Percentiles rank a stretch among this genome's conserved stretches.
Evolutionary conservation across 2,113 vertebrate species (phyloP).

Genomic region (Hydropotes inermis): DNA sequence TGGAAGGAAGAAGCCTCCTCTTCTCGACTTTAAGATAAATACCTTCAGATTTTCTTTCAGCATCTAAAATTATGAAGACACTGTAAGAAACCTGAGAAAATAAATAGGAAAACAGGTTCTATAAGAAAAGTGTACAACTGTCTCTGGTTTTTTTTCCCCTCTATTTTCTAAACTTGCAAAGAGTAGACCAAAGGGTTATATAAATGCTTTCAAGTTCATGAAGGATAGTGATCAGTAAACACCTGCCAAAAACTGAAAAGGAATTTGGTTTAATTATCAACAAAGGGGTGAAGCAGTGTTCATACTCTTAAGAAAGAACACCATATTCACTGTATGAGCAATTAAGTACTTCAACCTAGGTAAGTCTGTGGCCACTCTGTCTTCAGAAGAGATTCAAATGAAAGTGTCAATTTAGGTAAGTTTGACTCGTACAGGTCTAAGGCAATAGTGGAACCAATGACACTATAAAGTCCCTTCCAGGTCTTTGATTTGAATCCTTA

Average conservation of each 20-base stretch:
- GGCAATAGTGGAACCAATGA: background rate
- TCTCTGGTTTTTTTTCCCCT: background rate
- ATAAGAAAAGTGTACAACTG: background rate
- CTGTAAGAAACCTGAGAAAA: background rate
- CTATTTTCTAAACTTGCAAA: background rate
- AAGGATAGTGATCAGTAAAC: background rate
- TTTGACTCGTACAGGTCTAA: background rate
- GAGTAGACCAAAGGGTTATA: background rate
- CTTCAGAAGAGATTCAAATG: background rate
- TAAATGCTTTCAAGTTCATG: background rate
- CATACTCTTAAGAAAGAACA: background rate
- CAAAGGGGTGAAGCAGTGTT: background rate
- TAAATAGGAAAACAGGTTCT: background rate
- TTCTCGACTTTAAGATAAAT: background rate
- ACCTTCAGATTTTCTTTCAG: background rate
- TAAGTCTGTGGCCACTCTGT: background rate
- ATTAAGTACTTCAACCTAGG: background rate
- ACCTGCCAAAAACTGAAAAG: background rate
- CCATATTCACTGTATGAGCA: background rate
- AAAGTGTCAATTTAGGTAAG: background rate
- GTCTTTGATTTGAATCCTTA: conserved; percentile 10
- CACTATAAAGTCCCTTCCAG: background rate
- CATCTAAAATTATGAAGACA: background rate
- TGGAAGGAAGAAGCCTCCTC: background rate
- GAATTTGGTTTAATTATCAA: background rate